Evolutionary conservation across 2,113 vertebrate species (phyloP), one percentile per base, ranked within the genome.

Genomic region (Peromyscus californicus): DNA sequence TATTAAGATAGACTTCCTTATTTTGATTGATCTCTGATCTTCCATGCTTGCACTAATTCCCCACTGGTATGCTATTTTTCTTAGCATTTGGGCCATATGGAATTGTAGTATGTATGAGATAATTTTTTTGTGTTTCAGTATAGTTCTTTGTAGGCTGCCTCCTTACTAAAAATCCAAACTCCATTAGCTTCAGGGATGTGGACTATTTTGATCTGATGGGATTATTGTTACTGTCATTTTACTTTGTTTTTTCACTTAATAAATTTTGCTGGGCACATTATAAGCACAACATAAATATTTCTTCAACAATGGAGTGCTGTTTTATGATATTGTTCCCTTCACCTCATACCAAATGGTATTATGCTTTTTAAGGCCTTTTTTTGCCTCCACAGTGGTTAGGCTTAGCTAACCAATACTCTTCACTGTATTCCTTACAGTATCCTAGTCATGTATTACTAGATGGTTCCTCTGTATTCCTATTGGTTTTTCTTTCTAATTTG

Each of bases 231-330:
- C 16, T 31, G 45, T 22, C 69, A 45, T 86, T 48, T 70, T 59
- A 5, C 33, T 79, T 11, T 48, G 36, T 78, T 1, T 61, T 91
- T 63, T 75, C 87, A n/a, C n/a, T 88, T 65, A 88, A 51, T 72
- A 87, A 93, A 93, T 45, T 87, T 84, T 65, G 1, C 21, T 78
- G 31, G 48, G 1, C 5, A 85, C 65, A 89, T n/a, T 13, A 8
- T 79, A 54, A 85, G 42, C 24, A 72, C 11, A 90, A 72, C 48
- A 87, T 31, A 95, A 96, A 63, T 89, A 89, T 54, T 84, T 91
- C 51, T 82, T 78, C 59, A 90, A 67, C 89, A 61, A 97, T 67
- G 26, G 9, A 93, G 94, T 93, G 7, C 19, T 67, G 0, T 80
- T 70, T 59, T 59, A 45, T 86, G 24, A 8, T 10, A 88, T 70